Evolutionary conservation across 2,797 vertebrate genomes (phyloP).

Genomic region (Oryzias sinensis): DNA sequence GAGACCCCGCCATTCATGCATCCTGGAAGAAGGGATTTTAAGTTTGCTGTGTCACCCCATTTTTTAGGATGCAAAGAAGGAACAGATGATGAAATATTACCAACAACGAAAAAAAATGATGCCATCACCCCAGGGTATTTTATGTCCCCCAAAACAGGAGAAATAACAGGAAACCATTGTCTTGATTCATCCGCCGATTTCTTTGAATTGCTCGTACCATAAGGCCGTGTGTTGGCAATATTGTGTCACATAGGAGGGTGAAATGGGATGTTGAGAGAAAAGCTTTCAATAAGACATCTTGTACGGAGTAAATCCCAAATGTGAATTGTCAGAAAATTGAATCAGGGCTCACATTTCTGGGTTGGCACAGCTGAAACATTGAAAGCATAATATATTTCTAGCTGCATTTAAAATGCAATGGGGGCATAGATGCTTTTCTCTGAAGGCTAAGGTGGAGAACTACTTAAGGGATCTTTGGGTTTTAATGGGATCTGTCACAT

Average conservation of each 20-base stretch:
- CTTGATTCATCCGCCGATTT: conserved; percentile 39
- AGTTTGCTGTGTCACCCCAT: too few species aligned
- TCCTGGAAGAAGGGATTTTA: too few species aligned
- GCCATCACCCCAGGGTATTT: conserved; percentile 2
- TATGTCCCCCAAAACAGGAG: conserved; percentile 21
- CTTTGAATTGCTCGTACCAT: conserved; percentile 26
- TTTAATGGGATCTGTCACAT: conserved; percentile 54
- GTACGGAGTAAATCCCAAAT: conserved; percentile 50
- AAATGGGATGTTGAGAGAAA: conserved; percentile 45
- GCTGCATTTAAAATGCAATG: conserved; percentile 54
- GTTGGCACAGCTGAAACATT: conserved; percentile 47
- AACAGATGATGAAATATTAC: conserved; percentile 1
- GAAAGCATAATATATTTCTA: conserved; percentile 42
- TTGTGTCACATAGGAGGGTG: conserved; percentile 54
- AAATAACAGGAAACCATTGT: conserved; percentile 10
- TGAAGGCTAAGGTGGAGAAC: conserved; percentile 44
- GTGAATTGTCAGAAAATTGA: conserved; percentile 63
- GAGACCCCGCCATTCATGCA: too few species aligned
- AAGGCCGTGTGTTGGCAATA: conserved; percentile 37
- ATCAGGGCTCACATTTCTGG: conserved; percentile 57
- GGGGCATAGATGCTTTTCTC: conserved; percentile 39
- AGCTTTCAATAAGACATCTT: conserved; percentile 55
- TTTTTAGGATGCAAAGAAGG: too few species aligned
- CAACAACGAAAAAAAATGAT: conserved; percentile 7
- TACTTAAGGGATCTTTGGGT: conserved; percentile 48